Evolutionary conservation across 2,888 invertebrate species (phyloP).

Genomic region (Alsophila aescularia): DNA sequence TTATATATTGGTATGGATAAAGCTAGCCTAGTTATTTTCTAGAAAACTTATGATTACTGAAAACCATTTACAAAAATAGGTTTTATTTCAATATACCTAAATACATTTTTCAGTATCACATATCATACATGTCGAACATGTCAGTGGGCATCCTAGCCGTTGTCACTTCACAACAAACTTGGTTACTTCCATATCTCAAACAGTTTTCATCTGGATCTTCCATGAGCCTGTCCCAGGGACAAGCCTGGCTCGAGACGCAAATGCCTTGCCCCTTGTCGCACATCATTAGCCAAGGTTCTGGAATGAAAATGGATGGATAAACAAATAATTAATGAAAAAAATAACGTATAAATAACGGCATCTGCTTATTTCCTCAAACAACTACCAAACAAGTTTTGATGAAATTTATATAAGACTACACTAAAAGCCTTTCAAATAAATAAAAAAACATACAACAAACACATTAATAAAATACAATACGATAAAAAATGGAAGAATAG

Average conservation of each 20-base stretch:
- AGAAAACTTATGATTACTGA: not conserved
- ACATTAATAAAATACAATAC: too few relatives aligned
- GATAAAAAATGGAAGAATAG: too few relatives aligned
- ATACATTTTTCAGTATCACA: conserved; percentile 9
- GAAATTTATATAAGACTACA: too few relatives aligned
- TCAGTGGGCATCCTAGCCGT: conserved; percentile 42
- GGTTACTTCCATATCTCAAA: conserved; percentile 30
- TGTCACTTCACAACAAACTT: conserved; percentile 50
- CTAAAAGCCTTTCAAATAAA: too few relatives aligned
- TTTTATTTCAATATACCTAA: not conserved
- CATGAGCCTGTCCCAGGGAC: conserved; percentile 45
- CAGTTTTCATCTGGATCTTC: conserved; percentile 39
- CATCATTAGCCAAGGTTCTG: conserved; percentile 32
- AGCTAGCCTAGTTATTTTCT: not conserved
- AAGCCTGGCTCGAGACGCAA: conserved; percentile 47
- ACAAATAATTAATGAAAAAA: too few relatives aligned
- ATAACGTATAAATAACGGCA: too few relatives aligned
- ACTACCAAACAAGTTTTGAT: too few relatives aligned
- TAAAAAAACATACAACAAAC: too few relatives aligned
- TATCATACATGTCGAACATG: conserved; percentile 38
- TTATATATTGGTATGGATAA: too few relatives aligned
- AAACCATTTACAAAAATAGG: not conserved
- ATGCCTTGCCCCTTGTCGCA: conserved; percentile 46
- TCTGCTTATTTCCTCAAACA: too few relatives aligned
- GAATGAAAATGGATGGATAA: conserved; percentile 6